A percentile compares a stretch with the other conserved stretches of the same genome.
phyloP scores from a whole-genome alignment of 2,888 invertebrate genomes.

The Girardia tigrina region DNA sequence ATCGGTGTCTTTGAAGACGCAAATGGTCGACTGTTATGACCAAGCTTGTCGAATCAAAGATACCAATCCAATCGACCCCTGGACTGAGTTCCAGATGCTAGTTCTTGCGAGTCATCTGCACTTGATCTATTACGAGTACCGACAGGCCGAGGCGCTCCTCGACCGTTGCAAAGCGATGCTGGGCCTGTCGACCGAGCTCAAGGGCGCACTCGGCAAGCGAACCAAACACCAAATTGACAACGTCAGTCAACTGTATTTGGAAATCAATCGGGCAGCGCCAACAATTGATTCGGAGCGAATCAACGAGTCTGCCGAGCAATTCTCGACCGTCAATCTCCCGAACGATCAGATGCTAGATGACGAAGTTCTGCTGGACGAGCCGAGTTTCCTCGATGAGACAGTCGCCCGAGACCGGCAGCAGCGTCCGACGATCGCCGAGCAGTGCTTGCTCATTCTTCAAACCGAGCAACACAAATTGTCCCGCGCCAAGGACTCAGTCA shows the following conservation, averaged over 20 bases:
- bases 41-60: not conserved
- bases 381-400: not conserved
- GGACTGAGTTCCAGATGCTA: not conserved
- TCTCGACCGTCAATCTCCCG: not conserved
- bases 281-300: not conserved
- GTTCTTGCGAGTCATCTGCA: not conserved
- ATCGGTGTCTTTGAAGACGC: not conserved
- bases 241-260: not conserved
- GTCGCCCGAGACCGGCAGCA: not conserved
- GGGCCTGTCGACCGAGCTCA: not conserved
- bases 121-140: not conserved
- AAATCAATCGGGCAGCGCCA: not conserved
- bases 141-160: not conserved
- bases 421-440: not conserved
- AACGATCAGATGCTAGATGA: not conserved
- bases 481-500: not conserved
- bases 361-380: not conserved
- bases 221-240: not conserved
- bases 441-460: not conserved
- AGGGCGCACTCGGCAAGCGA: slow-evolving; percentile 1
- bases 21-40: not conserved
- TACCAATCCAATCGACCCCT: not conserved
- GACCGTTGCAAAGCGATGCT: not conserved
- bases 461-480: not conserved
- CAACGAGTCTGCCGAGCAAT: not conserved